Evolutionary conservation across 2,888 invertebrate species (phyloP).

Genomic region (Candidula unifasciata): DNA sequence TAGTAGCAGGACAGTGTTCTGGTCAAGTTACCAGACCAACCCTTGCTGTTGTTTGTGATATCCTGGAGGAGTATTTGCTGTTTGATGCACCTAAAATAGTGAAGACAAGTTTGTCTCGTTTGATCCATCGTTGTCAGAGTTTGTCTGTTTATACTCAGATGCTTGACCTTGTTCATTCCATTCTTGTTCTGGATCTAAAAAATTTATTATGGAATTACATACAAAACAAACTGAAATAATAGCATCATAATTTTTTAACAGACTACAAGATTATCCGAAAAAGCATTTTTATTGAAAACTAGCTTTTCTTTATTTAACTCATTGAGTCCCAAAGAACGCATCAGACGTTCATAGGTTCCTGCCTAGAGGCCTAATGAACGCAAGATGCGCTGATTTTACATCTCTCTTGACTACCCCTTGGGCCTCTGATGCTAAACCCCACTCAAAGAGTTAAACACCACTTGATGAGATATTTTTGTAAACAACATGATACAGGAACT

Average conservation of each 20-base stretch:
- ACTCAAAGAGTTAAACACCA: too few relatives aligned
- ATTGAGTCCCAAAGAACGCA: too few relatives aligned
- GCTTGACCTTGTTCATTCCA: constrained; percentile 65
- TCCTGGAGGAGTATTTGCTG: constrained; percentile 68
- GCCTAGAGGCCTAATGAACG: too few relatives aligned
- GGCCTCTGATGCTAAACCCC: too few relatives aligned
- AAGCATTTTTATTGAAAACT: too few relatives aligned
- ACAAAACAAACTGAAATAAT: constrained; percentile 55
- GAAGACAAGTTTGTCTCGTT: constrained; percentile 57
- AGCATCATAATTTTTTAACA: neutral
- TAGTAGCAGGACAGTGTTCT: constrained; percentile 58
- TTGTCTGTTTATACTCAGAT: constrained; percentile 50
- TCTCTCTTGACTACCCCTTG: too few relatives aligned
- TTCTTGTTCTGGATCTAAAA: constrained; percentile 66
- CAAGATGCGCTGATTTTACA: too few relatives aligned
- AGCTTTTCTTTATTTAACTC: too few relatives aligned
- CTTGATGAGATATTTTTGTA: too few relatives aligned
- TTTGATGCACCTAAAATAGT: constrained; percentile 65
- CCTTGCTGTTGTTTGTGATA: constrained; percentile 66
- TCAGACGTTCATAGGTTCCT: too few relatives aligned
- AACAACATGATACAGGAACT: too few relatives aligned
- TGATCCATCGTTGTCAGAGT: constrained; percentile 63
- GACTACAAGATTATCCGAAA: too few relatives aligned
- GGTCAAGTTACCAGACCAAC: constrained; percentile 61
- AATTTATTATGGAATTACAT: constrained; percentile 69